These are phyloP conservation scores for Synanthedon andrenaeformis DNA, from an alignment of 2,888 invertebrate species.

Conservation along the genomic window DNA sequence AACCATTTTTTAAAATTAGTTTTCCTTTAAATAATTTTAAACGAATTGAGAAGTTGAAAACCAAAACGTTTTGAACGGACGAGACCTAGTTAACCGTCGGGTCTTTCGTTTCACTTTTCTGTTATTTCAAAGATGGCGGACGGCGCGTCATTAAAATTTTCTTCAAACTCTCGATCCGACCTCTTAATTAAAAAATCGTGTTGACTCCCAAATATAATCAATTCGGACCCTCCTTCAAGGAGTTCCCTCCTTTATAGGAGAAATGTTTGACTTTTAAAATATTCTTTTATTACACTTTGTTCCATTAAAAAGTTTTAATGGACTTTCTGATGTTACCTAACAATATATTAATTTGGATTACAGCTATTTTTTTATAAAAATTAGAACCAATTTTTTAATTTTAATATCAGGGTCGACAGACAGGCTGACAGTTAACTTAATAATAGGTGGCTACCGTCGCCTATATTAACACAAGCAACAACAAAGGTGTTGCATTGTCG, in stretches of 20 bases:
- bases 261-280: neutral
- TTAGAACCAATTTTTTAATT: too few relatives aligned
- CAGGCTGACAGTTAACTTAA: too few relatives aligned
- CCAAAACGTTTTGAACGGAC: too few relatives aligned
- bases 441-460: too few relatives aligned
- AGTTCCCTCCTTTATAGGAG: neutral
- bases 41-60: too few relatives aligned
- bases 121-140: constrained; percentile 7
- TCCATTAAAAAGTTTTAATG: constrained; percentile 50
- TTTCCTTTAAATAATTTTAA: too few relatives aligned
- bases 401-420: too few relatives aligned
- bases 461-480: too few relatives aligned
- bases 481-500: too few relatives aligned
- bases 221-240: constrained; percentile 26
- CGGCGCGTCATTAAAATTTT: constrained; percentile 26
- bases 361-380: too few relatives aligned
- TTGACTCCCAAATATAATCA: constrained; percentile 65
- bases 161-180: constrained; percentile 14
- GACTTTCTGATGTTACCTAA: constrained; percentile 14
- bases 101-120: constrained; percentile 6
- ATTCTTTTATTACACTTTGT: constrained; percentile 42
- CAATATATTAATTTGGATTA: too few relatives aligned
- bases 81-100: neutral
- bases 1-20: too few relatives aligned
- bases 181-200: constrained; percentile 65